phyloP scores from a whole-genome alignment of 1,140 invertebrate genomes.

The Bombus affinis region DNA sequence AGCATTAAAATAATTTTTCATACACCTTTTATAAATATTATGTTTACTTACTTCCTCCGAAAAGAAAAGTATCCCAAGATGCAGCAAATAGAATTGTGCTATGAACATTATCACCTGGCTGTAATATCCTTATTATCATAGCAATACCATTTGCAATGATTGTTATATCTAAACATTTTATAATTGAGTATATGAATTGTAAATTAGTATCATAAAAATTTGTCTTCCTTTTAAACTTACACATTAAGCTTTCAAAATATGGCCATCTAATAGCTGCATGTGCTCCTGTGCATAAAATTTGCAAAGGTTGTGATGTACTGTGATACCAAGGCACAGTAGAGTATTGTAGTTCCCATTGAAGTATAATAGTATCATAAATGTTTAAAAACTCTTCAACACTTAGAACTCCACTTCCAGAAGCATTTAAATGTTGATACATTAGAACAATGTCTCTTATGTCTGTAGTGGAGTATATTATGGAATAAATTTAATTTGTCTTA shows the following conservation, averaged over 20 bases:
- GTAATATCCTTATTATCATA: slow-evolving; percentile 85
- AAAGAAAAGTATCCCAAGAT: slow-evolving; percentile 89
- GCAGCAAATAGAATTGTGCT: slow-evolving; percentile 86
- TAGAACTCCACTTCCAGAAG: slow-evolving; percentile 86
- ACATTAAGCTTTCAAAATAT: slow-evolving; percentile 89
- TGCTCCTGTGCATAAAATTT: slow-evolving; percentile 85
- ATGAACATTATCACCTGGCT: slow-evolving; percentile 82
- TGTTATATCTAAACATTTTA: slow-evolving; percentile 83
- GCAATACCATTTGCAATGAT: slow-evolving; percentile 88
- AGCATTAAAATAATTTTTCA: background rate
- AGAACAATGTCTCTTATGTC: slow-evolving; percentile 90
- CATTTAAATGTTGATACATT: slow-evolving; percentile 91
- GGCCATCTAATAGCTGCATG: slow-evolving; percentile 86
- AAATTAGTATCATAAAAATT: background rate
- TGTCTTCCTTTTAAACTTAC: slow-evolving; percentile 82
- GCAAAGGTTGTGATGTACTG: slow-evolving; percentile 84
- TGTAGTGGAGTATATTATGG: slow-evolving; percentile 74
- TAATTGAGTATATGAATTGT: slow-evolving; percentile 6
- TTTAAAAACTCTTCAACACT: slow-evolving; percentile 90
- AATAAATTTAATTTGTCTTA: background rate
- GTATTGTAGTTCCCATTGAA: slow-evolving; percentile 89
- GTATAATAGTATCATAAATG: slow-evolving; percentile 88
- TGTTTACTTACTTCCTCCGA: slow-evolving; percentile 86
- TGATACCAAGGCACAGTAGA: slow-evolving; percentile 88
- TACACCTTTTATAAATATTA: background rate